phyloP scores from a whole-genome alignment of 2,888 invertebrate species.

The Melinaea menophilus region DNA sequence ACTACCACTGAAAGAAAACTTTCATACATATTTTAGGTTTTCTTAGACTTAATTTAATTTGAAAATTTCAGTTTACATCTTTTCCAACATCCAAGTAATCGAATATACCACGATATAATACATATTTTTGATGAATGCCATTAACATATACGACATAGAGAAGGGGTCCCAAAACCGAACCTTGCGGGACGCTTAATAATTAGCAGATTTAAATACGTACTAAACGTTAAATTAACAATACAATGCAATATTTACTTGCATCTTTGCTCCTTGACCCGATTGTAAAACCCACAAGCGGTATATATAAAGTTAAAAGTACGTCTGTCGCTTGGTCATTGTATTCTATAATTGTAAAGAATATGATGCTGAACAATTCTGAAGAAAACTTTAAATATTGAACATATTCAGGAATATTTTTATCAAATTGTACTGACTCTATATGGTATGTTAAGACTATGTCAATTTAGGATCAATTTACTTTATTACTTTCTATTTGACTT shows the following conservation, averaged over 20 bases:
- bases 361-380: not conserved
- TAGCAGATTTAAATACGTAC: slow-evolving; percentile 11
- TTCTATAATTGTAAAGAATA: not conserved
- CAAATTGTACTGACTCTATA: no score
- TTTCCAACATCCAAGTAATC: no score
- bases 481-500: no score
- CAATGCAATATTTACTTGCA: slow-evolving; percentile 23
- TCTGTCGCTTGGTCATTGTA: not conserved
- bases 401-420: not conserved
- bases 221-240: slow-evolving; percentile 21
- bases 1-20: no score
- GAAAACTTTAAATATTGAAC: not conserved
- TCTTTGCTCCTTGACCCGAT: slow-evolving; percentile 24
- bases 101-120: not conserved
- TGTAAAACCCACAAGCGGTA: slow-evolving; percentile 16
- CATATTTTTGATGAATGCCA: not conserved
- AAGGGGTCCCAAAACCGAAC: not conserved
- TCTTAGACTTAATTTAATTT: no score
- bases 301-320: slow-evolving; percentile 8
- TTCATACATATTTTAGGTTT: no score
- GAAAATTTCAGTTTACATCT: no score
- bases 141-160: not conserved
- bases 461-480: no score
- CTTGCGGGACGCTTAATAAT: slow-evolving; percentile 11
- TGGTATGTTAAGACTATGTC: no score